Conservation (phyloP, 2,797 vertebrate species). For the Pangasius sanitwongsei region DNA sequence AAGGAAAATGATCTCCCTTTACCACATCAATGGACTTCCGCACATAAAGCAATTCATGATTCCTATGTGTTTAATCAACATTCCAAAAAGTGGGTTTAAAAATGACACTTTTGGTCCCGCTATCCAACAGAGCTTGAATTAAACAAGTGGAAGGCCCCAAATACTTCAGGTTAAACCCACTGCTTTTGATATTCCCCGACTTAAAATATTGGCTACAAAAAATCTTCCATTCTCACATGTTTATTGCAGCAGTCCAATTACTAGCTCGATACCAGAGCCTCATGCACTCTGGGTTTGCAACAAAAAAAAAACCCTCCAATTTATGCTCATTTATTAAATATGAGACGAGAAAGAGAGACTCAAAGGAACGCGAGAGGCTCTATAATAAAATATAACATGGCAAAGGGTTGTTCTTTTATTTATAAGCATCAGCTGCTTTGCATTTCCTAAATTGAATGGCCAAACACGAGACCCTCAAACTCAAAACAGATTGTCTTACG, state of each 20-base stretch:
- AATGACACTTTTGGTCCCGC: conserved; percentile 16
- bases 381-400: conserved; percentile 64
- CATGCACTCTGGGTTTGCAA: conserved; percentile 32
- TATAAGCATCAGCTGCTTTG: conserved; percentile 72
- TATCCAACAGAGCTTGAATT: conserved; percentile 42
- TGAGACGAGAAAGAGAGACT: conserved; percentile 38
- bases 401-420: conserved; percentile 72
- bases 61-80: conserved; percentile 48
- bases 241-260: conserved; percentile 55
- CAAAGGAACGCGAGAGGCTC: conserved; percentile 49
- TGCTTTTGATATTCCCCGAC: conserved; percentile 37
- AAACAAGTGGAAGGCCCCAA: conserved; percentile 53
- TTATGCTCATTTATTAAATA: conserved; percentile 56
- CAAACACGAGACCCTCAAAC: conserved; percentile 67
- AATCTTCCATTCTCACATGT: conserved; percentile 51
- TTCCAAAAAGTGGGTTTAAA: conserved; percentile 53
- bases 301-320: conserved; percentile 47
- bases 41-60: conserved; percentile 17
- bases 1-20: conserved; percentile 43
- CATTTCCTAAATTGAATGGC: conserved; percentile 61
- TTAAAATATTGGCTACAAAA: conserved; percentile 48
- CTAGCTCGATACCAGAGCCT: conserved; percentile 47
- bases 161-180: conserved; percentile 50
- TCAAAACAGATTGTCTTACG: conserved; percentile 72
- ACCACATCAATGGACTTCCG: conserved; percentile 43